Conservation (phyloP, 2,113 vertebrate species). For the Nibea coibor region DNA sequence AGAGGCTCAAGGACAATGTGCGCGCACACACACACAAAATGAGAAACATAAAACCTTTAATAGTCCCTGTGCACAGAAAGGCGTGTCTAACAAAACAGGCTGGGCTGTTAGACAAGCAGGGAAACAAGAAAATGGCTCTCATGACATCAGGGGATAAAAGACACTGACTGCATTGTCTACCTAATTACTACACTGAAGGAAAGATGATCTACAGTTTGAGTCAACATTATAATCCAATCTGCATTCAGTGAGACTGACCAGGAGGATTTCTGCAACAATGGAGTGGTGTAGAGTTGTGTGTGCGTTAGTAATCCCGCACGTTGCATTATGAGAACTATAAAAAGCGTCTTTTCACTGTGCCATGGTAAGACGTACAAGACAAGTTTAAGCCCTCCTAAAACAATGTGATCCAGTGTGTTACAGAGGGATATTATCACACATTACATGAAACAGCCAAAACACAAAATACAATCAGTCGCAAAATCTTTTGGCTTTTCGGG, state of each 20-base stretch:
- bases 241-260: constrained; percentile 15
- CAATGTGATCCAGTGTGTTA: neutral
- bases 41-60: constrained; percentile 69
- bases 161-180: constrained; percentile 61
- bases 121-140: constrained; percentile 47
- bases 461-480: neutral
- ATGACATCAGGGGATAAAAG: constrained; percentile 56
- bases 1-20: constrained; percentile 58
- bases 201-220: constrained; percentile 42
- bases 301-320: neutral
- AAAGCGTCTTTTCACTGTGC: neutral
- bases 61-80: constrained; percentile 68
- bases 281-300: constrained; percentile 28
- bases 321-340: neutral
- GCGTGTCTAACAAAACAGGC: constrained; percentile 57
- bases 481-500: neutral
- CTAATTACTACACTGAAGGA: constrained; percentile 46
- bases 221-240: constrained; percentile 24
- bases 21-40: constrained; percentile 38
- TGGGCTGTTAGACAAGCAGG: constrained; percentile 45
- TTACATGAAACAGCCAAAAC: neutral
- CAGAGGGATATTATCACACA: neutral
- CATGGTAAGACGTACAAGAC: neutral
- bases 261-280: constrained; percentile 33
- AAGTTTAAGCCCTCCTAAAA: neutral